Base-by-base conservation (phyloP, 1,140 invertebrate genomes). In the Bombyx mandarina region DNA sequence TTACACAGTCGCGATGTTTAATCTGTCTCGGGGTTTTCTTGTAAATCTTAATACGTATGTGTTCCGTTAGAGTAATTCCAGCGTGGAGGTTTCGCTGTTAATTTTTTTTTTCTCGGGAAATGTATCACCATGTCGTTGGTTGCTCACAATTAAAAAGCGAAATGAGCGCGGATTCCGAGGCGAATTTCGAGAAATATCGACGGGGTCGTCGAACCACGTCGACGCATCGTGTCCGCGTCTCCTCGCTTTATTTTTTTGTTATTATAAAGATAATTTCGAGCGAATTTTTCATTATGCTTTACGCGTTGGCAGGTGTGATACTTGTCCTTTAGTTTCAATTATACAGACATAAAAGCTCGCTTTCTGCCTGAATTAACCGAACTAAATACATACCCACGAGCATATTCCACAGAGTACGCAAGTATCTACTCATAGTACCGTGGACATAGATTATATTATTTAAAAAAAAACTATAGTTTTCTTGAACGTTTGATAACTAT, bases 141-240 rank as follows among this genome's bases (percentile, higher is more conserved):
- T 75, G 75, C 75, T 67, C 71, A 78, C 80, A 83, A 85, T 86
- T 85, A 86, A 85, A 84, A 84, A 79, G 73, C 80, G 76, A 83
- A 82, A 84, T 81, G 77, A 82, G 74, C 76, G 69, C 67, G 73
- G 76, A 86, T 79, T 85, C 82, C 73, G 73, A 73, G 71, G 70
- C 76, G 74, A 82, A 83, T 86, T 86, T 83, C 80, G 78, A 85
- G 82, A 86, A 86, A 82, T 83, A 86, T 86, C 83, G 79, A 76
- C 73, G 79, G 68, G 83, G 80, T 86, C 79, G 65, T 71, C 67
- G 82, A 81, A 77, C 82, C 71, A 62, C 70, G 78, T 80, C 78
- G 75, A 82, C 81, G 79, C 74, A 82, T 82, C 75, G 71, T 72
- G 76, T 73, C 79, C 80, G 73, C 71, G 71, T 74, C 73, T 75